Evolutionary conservation across 2,888 invertebrate species (phyloP).

Genomic region (Cepaea hortensis): DNA sequence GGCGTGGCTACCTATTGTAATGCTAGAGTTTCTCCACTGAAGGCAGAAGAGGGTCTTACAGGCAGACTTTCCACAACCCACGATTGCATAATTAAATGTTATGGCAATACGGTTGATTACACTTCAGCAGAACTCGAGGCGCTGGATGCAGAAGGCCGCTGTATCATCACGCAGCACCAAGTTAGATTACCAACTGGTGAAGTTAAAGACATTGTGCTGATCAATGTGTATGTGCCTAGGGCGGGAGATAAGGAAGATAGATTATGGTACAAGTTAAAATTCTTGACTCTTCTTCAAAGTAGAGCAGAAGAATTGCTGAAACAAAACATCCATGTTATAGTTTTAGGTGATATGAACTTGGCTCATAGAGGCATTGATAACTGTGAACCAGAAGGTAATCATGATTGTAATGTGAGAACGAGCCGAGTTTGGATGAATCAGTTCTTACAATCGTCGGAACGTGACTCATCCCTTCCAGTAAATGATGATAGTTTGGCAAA

Average conservation of each 20-base stretch:
- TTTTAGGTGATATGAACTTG: conserved; percentile 78
- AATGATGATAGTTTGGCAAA: conserved; percentile 47
- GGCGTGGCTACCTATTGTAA: conserved; percentile 78
- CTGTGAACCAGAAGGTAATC: conserved; percentile 76
- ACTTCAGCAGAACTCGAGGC: conserved; percentile 74
- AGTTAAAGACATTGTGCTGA: conserved; percentile 69
- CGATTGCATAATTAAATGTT: conserved; percentile 66
- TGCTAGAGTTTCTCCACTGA: conserved; percentile 72
- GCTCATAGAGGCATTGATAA: conserved; percentile 77
- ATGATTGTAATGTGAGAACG: conserved; percentile 62
- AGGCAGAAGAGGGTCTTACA: conserved; percentile 77
- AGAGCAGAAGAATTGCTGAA: conserved; percentile 75
- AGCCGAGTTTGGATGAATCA: conserved; percentile 75
- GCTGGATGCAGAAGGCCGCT: conserved; percentile 78
- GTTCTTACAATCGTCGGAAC: conserved; percentile 66
- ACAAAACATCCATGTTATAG: conserved; percentile 77
- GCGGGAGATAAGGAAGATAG: conserved; percentile 77
- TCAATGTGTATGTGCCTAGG: conserved; percentile 79
- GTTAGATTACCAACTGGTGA: conserved; percentile 58
- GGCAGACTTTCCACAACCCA: conserved; percentile 60
- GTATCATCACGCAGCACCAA: conserved; percentile 77
- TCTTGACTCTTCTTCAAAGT: conserved; percentile 76
- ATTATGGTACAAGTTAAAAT: conserved; percentile 76
- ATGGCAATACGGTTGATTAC: conserved; percentile 71
- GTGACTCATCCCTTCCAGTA: conserved; percentile 56